These are phyloP conservation scores for Silurus asotus DNA, from an alignment of 2,113 vertebrate species.

Conservation along the genomic window DNA sequence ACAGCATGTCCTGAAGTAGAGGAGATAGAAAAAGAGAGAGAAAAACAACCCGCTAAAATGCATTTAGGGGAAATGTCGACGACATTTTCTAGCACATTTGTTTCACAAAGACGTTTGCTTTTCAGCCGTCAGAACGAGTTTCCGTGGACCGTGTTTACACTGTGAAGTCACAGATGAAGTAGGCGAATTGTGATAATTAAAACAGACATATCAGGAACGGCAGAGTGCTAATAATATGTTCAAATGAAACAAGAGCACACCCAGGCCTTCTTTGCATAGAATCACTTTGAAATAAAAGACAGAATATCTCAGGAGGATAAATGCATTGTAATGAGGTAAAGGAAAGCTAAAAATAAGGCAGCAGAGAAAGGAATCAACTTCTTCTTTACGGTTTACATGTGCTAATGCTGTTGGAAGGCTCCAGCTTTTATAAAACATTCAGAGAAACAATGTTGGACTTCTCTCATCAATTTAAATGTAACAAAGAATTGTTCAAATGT, in stretches of 20 bases:
- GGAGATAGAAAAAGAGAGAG: too few species aligned
- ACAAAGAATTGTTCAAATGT: too few species aligned
- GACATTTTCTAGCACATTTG: not conserved
- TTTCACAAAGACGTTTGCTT: not conserved
- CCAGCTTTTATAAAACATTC: constrained; percentile 26
- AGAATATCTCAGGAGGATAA: constrained; percentile 58
- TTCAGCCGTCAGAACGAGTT: constrained; percentile 1
- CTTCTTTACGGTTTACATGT: constrained; percentile 47
- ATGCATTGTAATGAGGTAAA: constrained; percentile 61
- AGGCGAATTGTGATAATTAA: constrained; percentile 49
- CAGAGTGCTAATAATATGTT: constrained; percentile 53
- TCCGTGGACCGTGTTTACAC: constrained; percentile 27
- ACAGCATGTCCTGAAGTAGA: not conserved
- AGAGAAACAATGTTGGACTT: not conserved
- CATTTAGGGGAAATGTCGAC: not conserved
- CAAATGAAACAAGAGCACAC: constrained; percentile 47
- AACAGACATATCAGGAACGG: constrained; percentile 56
- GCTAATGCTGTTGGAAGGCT: constrained; percentile 32
- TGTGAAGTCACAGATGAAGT: constrained; percentile 41
- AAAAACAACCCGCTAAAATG: constrained; percentile 5
- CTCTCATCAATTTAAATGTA: not conserved
- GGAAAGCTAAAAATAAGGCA: constrained; percentile 59
- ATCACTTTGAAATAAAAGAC: constrained; percentile 62
- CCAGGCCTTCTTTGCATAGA: constrained; percentile 54
- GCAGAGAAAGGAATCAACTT: constrained; percentile 41